phyloP scores from a whole-genome alignment of 2,113 vertebrate genomes.

The Numenius arquata region DNA sequence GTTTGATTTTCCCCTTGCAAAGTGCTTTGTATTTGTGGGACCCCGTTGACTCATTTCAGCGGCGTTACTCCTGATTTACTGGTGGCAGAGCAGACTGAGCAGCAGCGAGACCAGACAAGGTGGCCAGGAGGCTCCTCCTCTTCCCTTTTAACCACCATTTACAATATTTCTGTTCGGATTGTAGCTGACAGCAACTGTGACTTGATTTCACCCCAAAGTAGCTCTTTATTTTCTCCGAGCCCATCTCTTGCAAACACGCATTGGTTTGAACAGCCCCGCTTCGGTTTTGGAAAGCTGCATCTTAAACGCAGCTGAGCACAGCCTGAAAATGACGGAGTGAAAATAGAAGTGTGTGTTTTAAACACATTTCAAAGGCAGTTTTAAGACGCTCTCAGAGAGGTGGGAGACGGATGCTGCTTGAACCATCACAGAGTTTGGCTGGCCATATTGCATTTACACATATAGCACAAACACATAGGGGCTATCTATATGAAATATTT shows the following conservation, averaged over 20 bases:
- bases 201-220: not conserved
- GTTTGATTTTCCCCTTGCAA: not conserved
- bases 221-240: not conserved
- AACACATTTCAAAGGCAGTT: not conserved
- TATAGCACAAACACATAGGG: not conserved
- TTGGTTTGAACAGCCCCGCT: not conserved
- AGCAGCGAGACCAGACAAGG: not conserved
- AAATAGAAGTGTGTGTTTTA: not conserved
- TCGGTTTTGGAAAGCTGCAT: not conserved
- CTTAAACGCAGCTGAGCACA: not conserved
- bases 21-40: not conserved
- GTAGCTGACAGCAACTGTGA: not conserved
- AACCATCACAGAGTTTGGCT: not conserved
- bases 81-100: not conserved
- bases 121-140: not conserved
- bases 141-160: not conserved
- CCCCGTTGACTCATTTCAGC: not conserved
- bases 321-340: rapidly evolving
- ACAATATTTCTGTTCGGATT: not conserved
- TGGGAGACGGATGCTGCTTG: not conserved
- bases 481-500: not conserved
- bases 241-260: not conserved
- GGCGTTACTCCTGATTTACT: not conserved
- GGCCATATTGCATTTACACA: not conserved
- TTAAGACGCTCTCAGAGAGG: not conserved